Conservation (phyloP, 2,113 vertebrate genomes). For the Dicerorhinus sumatrensis region DNA sequence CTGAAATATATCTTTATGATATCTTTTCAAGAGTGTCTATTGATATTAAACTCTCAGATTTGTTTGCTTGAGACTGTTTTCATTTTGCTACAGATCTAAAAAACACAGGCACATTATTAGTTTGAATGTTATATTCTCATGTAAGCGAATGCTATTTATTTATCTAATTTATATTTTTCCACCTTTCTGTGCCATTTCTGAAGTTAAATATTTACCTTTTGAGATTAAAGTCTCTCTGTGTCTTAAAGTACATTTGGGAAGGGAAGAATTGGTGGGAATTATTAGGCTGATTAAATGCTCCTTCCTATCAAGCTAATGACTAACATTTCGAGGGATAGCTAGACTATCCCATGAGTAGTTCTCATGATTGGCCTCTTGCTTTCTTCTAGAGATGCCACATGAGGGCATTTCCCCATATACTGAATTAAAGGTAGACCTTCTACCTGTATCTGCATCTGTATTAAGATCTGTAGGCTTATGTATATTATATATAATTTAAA, state of each 20-base stretch:
- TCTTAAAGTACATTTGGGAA: background rate
- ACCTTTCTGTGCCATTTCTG: background rate
- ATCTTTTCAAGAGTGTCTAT: background rate
- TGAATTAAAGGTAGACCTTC: background rate
- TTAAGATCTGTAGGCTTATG: background rate
- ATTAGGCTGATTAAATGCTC: background rate
- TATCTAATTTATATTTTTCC: background rate
- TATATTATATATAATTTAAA: background rate
- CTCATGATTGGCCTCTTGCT: background rate
- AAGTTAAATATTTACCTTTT: slow-evolving; percentile 37
- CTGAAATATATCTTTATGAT: background rate
- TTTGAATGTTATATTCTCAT: slow-evolving; percentile 9
- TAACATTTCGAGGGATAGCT: background rate
- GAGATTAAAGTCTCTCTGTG: background rate
- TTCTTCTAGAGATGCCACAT: background rate
- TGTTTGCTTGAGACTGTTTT: slow-evolving; percentile 1
- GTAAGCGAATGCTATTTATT: slow-evolving; percentile 11
- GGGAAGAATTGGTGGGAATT: background rate
- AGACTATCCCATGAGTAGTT: background rate
- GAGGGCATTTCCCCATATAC: background rate
- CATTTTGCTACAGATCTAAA: background rate
- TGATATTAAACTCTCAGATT: background rate
- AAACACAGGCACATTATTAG: background rate
- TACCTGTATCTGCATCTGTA: background rate
- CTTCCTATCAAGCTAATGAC: background rate